These are phyloP conservation scores for Pseudopipra pipra DNA, from an alignment of 2,113 vertebrate species.

Conservation along the genomic window DNA sequence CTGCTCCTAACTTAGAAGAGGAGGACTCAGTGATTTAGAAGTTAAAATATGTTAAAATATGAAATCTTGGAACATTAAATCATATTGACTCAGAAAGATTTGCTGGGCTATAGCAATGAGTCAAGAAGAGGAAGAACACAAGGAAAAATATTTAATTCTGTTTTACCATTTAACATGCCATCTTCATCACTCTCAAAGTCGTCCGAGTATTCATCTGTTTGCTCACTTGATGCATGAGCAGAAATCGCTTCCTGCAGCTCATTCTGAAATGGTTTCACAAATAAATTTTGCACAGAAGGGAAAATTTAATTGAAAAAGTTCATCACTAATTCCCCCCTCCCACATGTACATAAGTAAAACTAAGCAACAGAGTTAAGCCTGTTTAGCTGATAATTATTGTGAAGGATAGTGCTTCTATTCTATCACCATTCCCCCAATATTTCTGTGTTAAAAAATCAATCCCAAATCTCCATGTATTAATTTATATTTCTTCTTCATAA, in stretches of 20 bases:
- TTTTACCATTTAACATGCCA: constrained; percentile 40
- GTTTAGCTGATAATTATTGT: neutral
- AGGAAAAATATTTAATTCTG: neutral
- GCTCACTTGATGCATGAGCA: constrained; percentile 68
- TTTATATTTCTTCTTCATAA: neutral
- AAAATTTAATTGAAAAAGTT: neutral
- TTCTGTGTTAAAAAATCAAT: rapidly evolving
- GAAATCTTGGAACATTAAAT: neutral
- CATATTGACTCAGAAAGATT: neutral
- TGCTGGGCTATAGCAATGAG: neutral
- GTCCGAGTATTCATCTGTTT: constrained; percentile 76
- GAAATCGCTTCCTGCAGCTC: constrained; percentile 80
- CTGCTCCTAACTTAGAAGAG: neutral
- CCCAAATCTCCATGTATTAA: neutral
- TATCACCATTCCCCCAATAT: neutral
- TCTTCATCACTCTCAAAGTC: constrained; percentile 84
- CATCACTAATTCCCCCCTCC: neutral
- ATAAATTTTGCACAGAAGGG: neutral
- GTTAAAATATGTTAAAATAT: neutral
- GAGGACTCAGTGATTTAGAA: neutral
- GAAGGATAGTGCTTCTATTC: neutral
- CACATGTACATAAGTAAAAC: rapidly evolving
- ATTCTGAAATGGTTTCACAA: constrained; percentile 75
- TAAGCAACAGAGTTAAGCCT: neutral
- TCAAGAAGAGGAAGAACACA: neutral